A percentile compares a stretch with the other conserved stretches of the same genome.
These are phyloP conservation scores for Dysdera silvatica DNA, from an alignment of 1,140 invertebrate genomes.

Conservation along the genomic window DNA sequence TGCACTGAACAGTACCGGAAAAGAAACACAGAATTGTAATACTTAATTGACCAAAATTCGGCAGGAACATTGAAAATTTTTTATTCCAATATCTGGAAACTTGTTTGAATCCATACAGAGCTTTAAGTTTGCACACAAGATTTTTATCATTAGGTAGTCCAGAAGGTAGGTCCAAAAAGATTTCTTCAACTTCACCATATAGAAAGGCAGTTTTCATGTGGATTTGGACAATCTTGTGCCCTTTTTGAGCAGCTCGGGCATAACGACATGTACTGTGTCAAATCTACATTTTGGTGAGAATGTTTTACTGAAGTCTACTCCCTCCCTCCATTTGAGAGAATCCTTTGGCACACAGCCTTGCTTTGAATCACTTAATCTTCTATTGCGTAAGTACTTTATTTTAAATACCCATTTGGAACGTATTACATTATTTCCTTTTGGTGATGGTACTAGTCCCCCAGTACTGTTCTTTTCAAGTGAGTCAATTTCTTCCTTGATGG, in stretches of 20 bases:
- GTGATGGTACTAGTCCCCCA: background rate
- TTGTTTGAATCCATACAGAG: constrained; percentile 46
- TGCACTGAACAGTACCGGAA: background rate
- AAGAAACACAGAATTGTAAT: constrained; percentile 21
- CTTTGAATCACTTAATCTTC: constrained; percentile 15
- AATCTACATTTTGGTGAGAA: no score
- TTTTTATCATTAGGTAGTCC: constrained; percentile 37
- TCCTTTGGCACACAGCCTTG: no score
- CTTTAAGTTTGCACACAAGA: constrained; percentile 37
- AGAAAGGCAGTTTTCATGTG: no score
- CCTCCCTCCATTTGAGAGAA: no score
- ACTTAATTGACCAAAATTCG: background rate
- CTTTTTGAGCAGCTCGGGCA: no score
- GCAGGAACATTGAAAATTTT: constrained; percentile 27
- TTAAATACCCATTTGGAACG: constrained; percentile 20
- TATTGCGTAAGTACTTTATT: constrained; percentile 4
- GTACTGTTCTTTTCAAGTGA: constrained; percentile 8
- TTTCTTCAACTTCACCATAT: no score
- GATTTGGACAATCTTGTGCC: no score
- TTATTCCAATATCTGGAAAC: constrained; percentile 43
- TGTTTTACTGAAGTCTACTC: no score
- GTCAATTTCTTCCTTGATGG: constrained; percentile 16
- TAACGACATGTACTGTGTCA: no score
- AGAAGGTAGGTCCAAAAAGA: constrained; percentile 44
- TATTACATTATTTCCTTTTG: background rate